These are phyloP conservation scores for Heterodera schachtii DNA, from an alignment of 1,140 invertebrate genomes.

Conservation along the genomic window DNA sequence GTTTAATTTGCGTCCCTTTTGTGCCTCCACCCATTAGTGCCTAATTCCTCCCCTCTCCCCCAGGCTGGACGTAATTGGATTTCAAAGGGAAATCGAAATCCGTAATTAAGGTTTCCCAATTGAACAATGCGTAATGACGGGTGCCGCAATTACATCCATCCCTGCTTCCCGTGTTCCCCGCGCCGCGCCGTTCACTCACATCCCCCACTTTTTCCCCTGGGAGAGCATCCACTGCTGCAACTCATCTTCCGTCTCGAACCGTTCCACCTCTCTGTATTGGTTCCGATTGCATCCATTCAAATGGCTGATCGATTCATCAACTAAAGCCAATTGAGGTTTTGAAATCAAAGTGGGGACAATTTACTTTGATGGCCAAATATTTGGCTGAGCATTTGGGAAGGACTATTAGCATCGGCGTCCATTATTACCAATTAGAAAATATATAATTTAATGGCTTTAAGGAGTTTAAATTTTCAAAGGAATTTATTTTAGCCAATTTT, in stretches of 20 bases:
- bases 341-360: background rate
- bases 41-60: too few species aligned
- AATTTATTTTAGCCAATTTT: too few species aligned
- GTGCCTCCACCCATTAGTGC: too few species aligned
- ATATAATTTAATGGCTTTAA: too few species aligned
- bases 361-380: background rate
- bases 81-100: too few species aligned
- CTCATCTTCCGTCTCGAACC: constrained; percentile 19
- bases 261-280: constrained; percentile 23
- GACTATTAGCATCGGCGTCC: background rate
- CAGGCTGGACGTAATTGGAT: too few species aligned
- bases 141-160: too few species aligned
- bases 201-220: constrained; percentile 19
- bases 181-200: constrained; percentile 3
- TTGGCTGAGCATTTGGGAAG: constrained; percentile 6
- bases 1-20: too few species aligned
- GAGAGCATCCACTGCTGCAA: constrained; percentile 16
- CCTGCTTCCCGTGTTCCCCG: too few species aligned
- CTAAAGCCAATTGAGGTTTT: background rate
- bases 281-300: constrained; percentile 14
- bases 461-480: too few species aligned
- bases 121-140: too few species aligned
- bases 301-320: background rate
- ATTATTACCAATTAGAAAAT: background rate
- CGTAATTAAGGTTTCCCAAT: too few species aligned